A percentile compares a stretch with the other conserved stretches of the same genome.
phyloP scores from a whole-genome alignment of 2,797 vertebrate species.

The Peromyscus eremicus region DNA sequence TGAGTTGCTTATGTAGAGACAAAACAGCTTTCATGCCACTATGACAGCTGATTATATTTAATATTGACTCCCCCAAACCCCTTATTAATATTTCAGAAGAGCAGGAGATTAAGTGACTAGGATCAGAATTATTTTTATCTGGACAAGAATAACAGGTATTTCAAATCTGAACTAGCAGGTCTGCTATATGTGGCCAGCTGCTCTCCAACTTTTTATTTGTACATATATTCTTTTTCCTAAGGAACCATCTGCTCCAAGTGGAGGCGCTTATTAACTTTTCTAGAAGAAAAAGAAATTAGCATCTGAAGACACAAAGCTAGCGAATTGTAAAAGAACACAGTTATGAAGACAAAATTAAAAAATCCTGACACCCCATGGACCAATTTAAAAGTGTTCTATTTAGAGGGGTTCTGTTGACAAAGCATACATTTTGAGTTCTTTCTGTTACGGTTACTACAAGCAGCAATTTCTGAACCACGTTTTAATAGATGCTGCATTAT shows the following conservation, averaged over 20 bases:
- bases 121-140: conserved; percentile 79
- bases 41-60: conserved; percentile 76
- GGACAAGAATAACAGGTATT: conserved; percentile 77
- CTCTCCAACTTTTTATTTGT: conserved; percentile 78
- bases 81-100: conserved; percentile 71
- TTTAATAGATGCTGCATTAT: conserved; percentile 45
- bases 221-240: conserved; percentile 59
- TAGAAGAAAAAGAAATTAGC: conserved; percentile 78
- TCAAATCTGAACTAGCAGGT: conserved; percentile 69
- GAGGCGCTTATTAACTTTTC: conserved; percentile 79
- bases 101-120: conserved; percentile 82
- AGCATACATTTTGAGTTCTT: conserved; percentile 71
- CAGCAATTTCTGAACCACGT: conserved; percentile 53
- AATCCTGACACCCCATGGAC: conserved; percentile 67
- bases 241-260: conserved; percentile 71
- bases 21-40: conserved; percentile 61
- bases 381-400: conserved; percentile 77
- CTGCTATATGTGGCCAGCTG: conserved; percentile 86
- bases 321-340: conserved; percentile 84
- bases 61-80: conserved; percentile 75
- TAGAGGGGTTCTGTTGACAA: conserved; percentile 70
- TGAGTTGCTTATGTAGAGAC: conserved; percentile 21
- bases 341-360: conserved; percentile 81
- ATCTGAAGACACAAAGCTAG: conserved; percentile 84
- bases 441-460: conserved; percentile 58